Percentiles rank a stretch among this genome's conserved stretches.
These are phyloP conservation scores for Acrocyrtus sp. DNA, from an alignment of 2,888 invertebrate genomes.

Conservation along the genomic window DNA sequence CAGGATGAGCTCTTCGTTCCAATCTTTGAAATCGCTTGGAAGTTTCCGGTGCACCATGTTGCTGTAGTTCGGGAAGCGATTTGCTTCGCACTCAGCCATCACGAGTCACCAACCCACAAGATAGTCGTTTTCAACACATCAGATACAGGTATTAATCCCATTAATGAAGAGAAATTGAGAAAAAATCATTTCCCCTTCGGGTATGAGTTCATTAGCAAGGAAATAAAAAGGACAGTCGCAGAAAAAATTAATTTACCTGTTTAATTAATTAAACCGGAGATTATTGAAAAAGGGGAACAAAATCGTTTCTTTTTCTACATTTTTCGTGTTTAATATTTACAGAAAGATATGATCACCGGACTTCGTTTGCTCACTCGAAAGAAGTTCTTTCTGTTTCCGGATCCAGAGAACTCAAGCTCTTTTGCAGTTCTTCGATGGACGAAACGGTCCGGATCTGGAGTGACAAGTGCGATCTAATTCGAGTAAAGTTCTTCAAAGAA, in stretches of 20 bases:
- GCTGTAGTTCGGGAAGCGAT: constrained; percentile 56
- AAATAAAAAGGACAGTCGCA: too few species aligned
- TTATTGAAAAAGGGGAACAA: constrained; percentile 26
- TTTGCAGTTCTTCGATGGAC: constrained; percentile 59
- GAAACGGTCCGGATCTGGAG: constrained; percentile 61
- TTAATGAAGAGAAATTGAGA: constrained; percentile 6
- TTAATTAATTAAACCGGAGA: constrained; percentile 35
- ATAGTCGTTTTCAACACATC: constrained; percentile 60
- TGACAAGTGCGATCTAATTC: constrained; percentile 57
- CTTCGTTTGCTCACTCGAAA: constrained; percentile 52
- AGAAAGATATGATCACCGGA: constrained; percentile 59
- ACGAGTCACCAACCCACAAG: constrained; percentile 55
- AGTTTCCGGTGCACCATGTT: constrained; percentile 56
- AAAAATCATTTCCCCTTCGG: constrained; percentile 32
- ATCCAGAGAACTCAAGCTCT: constrained; percentile 52
- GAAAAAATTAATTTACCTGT: constrained; percentile 27
- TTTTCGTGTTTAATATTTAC: constrained; percentile 3
- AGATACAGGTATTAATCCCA: constrained; percentile 50
- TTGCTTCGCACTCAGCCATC: constrained; percentile 58
- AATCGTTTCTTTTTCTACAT: constrained; percentile 8
- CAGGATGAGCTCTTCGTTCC: constrained; percentile 59
- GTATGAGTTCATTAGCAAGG: not conserved
- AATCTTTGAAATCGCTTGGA: constrained; percentile 61
- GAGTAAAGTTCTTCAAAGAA: too few species aligned
- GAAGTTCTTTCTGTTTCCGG: constrained; percentile 59